Base-by-base conservation (phyloP, 2,797 vertebrate genomes). In the Hemitrygon akajei region DNA sequence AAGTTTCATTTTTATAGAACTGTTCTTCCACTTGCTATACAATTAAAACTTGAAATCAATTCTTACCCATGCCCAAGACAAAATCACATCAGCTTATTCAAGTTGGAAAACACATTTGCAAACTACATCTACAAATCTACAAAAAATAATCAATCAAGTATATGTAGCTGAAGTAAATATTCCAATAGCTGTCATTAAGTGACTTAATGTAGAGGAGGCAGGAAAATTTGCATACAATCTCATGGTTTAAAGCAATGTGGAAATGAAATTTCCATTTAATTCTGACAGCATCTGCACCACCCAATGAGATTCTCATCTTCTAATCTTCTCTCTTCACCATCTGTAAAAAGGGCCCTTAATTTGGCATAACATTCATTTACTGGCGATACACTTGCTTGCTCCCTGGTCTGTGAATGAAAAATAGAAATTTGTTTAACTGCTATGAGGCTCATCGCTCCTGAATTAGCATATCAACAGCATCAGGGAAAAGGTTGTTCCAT, bases 291-390 rank as follows among this genome's bases (percentile, higher is more conserved):
- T 95, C 96, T 97, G 97, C 96, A 96, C 95, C 93, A 95, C 95
- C 94, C 96, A 94, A 95, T 95, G 95, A 94, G 95, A 95, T 91
- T 95, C 96, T 96, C 95, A 96, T 96, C 97, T 96, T 95, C 94
- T 95, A 96, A 96, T 96, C 95, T 95, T 96, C 96, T 96, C 94
- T 96, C 95, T 94, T 95, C 95, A 95, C 96, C 95, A 96, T 95
- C 95, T 97, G 96, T 95, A 96, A 95, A 94, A 95, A 94, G 94
- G 77, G 34, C 94, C 94, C 96, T 96, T 98, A 97, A 98, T 97
- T 97, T 96, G 95, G 96, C 95, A 96, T 96, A 96, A 96, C 95
- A 96, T 96, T 96, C 96, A 95, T 95, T 95, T 96, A 95, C 94
- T 95, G 96, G 94, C 94, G 94, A 94, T 95, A 96, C 96, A 96